These are phyloP conservation scores for Watsonalla binaria DNA, from an alignment of 2,888 invertebrate species.

Conservation along the genomic window DNA sequence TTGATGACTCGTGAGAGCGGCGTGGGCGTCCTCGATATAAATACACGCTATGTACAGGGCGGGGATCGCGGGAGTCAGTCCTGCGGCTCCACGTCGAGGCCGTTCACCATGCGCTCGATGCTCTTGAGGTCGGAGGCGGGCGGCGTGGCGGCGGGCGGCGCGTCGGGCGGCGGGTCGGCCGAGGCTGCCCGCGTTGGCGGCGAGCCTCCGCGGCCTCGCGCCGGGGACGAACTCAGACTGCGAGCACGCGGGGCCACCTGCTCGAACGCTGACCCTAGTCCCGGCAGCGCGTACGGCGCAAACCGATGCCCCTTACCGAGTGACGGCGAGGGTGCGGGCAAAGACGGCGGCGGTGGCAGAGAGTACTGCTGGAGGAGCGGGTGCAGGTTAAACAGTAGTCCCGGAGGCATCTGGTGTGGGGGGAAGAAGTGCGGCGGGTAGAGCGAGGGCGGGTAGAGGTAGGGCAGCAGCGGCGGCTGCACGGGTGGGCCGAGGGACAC, in stretches of 20 bases:
- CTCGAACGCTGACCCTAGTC: conserved; percentile 90
- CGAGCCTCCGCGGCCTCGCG: conserved; percentile 58
- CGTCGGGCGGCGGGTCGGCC: conserved; percentile 75
- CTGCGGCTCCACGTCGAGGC: conserved; percentile 90
- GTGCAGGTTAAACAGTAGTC: conserved; percentile 92
- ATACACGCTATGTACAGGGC: conserved; percentile 72
- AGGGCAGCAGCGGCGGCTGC: conserved; percentile 94
- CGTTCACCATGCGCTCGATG: conserved; percentile 98
- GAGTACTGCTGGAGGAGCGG: conserved; percentile 93
- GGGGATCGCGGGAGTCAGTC: conserved; percentile 57
- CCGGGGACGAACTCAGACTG: conserved; percentile 81
- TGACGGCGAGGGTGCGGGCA: conserved; percentile 79
- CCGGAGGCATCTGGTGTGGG: conserved; percentile 88
- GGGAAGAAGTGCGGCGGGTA: conserved; percentile 89
- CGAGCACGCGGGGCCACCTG: conserved; percentile 89
- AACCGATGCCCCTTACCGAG: conserved; percentile 86
- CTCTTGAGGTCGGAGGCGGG: conserved; percentile 92
- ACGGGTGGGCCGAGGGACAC: conserved; percentile 96
- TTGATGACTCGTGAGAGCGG: conserved; percentile 22
- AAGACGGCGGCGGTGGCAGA: conserved; percentile 82
- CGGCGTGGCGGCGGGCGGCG: conserved; percentile 72
- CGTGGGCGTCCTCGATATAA: conserved; percentile 49
- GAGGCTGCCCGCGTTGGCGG: conserved; percentile 73
- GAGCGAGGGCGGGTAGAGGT: conserved; percentile 93
- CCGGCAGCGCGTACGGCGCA: conserved; percentile 92